These are phyloP conservation scores for Druon quercuslanigerum DNA, from an alignment of 1,140 invertebrate species.

Conservation along the genomic window DNA sequence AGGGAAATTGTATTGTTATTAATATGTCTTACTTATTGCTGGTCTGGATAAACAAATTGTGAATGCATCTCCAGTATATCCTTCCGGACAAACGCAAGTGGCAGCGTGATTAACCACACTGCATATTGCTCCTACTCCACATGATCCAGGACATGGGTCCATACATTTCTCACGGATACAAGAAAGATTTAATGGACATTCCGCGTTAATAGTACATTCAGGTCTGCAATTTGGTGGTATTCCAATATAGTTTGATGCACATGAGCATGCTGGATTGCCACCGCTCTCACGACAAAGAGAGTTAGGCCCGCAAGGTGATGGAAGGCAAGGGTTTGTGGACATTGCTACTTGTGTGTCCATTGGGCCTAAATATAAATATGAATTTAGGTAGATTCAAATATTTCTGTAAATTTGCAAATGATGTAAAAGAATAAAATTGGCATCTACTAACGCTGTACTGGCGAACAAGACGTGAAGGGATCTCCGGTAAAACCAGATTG, in stretches of 20 bases:
- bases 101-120: constrained; percentile 83
- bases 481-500: constrained; percentile 79
- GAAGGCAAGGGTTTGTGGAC: constrained; percentile 77
- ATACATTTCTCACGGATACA: constrained; percentile 81
- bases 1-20: too few species aligned
- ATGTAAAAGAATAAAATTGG: background rate
- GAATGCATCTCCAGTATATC: constrained; percentile 86
- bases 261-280: constrained; percentile 79
- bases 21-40: constrained; percentile 54
- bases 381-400: background rate
- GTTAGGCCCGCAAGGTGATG: constrained; percentile 82
- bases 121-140: constrained; percentile 81
- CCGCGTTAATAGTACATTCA: constrained; percentile 80
- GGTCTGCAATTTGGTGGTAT: constrained; percentile 79
- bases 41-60: constrained; percentile 76
- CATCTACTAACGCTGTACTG: constrained; percentile 65
- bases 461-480: constrained; percentile 78
- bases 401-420: constrained; percentile 37
- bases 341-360: constrained; percentile 57
- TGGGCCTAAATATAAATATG: background rate
- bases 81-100: constrained; percentile 81
- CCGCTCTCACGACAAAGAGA: constrained; percentile 79
- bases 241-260: constrained; percentile 79
- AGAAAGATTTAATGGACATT: constrained; percentile 80
- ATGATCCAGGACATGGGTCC: constrained; percentile 81